A percentile compares a stretch with the other conserved stretches of the same genome.
phyloP scores from a whole-genome alignment of 30 jellyfish, hydroid and myxozoan species.

The Catostylus mosaicus region DNA sequence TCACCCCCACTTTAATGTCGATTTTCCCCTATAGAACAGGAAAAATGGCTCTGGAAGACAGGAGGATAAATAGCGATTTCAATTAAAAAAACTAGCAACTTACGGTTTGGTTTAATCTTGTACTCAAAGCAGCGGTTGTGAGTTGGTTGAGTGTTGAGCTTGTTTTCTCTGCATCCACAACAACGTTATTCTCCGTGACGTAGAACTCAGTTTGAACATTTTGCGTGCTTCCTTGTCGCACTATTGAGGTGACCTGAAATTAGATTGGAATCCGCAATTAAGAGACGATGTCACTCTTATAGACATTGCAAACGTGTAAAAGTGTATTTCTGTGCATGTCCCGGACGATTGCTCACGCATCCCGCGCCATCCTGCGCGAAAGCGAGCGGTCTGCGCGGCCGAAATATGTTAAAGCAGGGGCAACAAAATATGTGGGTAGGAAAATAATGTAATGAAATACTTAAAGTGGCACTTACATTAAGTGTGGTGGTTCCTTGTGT shows the following conservation, averaged over 20 bases:
- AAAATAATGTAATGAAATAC: too few species aligned
- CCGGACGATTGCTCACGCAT: too few species aligned
- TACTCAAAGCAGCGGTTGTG: constrained; percentile 32
- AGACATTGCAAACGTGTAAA: background rate
- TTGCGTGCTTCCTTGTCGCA: constrained; percentile 17
- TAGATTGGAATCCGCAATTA: background rate
- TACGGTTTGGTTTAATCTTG: constrained; percentile 42
- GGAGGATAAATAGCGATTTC: too few species aligned
- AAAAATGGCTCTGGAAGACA: too few species aligned
- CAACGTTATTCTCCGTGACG: constrained; percentile 38
- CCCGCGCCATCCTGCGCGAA: too few species aligned
- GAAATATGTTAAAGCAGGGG: too few species aligned
- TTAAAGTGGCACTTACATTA: constrained; percentile 13
- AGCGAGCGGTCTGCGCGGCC: too few species aligned
- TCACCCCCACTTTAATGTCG: too few species aligned
- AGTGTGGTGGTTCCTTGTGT: constrained; percentile 43
- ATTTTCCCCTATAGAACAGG: too few species aligned
- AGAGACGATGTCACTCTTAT: background rate
- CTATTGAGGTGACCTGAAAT: constrained; percentile 50
- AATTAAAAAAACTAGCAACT: background rate
- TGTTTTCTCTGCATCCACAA: constrained; percentile 41
- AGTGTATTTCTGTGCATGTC: too few species aligned
- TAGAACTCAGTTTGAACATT: constrained; percentile 33
- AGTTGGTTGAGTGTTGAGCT: constrained; percentile 21
- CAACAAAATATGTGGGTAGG: too few species aligned